Percentiles rank a stretch among this genome's conserved stretches.
These are phyloP conservation scores for Onychostruthus taczanowskii DNA, from an alignment of 2,113 vertebrate genomes.

Conservation along the genomic window DNA sequence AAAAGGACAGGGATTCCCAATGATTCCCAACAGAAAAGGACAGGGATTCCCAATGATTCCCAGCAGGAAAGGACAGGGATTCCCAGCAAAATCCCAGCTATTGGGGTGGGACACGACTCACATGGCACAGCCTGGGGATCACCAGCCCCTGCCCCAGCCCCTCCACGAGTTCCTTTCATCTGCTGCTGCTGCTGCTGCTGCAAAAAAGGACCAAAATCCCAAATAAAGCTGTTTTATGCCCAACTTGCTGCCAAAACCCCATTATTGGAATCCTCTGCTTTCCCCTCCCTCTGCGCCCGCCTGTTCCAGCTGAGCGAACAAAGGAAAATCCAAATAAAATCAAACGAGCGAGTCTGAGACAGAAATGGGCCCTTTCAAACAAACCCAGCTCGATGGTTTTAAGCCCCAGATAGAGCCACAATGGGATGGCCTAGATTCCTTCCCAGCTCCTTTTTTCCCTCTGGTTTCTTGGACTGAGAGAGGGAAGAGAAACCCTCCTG, in stretches of 20 bases:
- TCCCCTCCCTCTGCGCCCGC: neutral
- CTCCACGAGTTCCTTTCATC: neutral
- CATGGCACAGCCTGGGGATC: neutral
- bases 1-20: neutral
- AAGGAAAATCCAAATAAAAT: conserved; percentile 26
- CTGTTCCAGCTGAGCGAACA: conserved; percentile 40
- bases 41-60: neutral
- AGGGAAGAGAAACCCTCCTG: neutral
- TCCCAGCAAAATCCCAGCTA: neutral
- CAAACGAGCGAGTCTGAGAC: neutral
- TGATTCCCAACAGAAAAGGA: neutral
- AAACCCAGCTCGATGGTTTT: neutral
- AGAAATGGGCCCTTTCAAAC: neutral
- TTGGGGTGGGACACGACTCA: accelerated
- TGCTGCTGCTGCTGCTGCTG: neutral
- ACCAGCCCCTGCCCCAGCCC: neutral
- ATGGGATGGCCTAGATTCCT: conserved; percentile 38
- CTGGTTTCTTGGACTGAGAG: neutral
- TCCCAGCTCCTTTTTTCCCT: neutral
- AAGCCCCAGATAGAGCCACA: neutral
- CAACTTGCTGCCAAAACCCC: neutral
- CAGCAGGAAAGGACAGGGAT: neutral
- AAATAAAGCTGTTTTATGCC: conserved; percentile 17
- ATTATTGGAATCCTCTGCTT: neutral
- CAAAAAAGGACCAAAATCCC: neutral